Evolutionary conservation across 2,797 vertebrate species (phyloP).

Genomic region (Halcyon smyrnensis): DNA sequence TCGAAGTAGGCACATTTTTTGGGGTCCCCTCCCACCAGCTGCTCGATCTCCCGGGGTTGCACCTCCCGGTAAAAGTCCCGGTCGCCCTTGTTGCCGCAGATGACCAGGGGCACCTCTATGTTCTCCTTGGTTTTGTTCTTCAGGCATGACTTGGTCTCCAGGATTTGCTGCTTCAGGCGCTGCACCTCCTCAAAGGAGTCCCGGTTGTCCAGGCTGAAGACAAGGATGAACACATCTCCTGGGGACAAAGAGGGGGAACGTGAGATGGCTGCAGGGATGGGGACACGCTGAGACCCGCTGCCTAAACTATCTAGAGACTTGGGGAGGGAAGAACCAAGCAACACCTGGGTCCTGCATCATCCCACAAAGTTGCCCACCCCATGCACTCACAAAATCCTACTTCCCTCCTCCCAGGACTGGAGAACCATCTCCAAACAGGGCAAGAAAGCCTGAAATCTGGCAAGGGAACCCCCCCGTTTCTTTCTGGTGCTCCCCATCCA

Average conservation of each 20-base stretch:
- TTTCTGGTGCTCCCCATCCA: background rate
- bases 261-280: background rate
- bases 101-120: constrained; percentile 92
- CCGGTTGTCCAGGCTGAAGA: constrained; percentile 95
- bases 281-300: background rate
- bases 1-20: constrained; percentile 93
- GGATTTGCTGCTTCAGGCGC: constrained; percentile 93
- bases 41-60: constrained; percentile 88
- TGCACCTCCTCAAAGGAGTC: constrained; percentile 97
- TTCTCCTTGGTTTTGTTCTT: constrained; percentile 96
- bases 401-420: background rate
- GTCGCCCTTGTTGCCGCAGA: constrained; percentile 97
- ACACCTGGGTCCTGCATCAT: background rate
- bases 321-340: background rate
- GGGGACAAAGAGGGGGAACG: background rate
- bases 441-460: background rate
- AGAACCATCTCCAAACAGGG: background rate
- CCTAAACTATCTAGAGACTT: background rate
- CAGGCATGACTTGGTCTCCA: constrained; percentile 95
- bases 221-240: constrained; percentile 96
- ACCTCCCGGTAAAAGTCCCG: constrained; percentile 91
- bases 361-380: background rate
- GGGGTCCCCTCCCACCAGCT: constrained; percentile 87
- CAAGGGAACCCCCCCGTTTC: background rate
- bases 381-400: background rate